Percentiles rank a stretch among this genome's conserved stretches.
Conservation (phyloP, 2,113 vertebrate genomes). For the Struthidea cinerea region DNA sequence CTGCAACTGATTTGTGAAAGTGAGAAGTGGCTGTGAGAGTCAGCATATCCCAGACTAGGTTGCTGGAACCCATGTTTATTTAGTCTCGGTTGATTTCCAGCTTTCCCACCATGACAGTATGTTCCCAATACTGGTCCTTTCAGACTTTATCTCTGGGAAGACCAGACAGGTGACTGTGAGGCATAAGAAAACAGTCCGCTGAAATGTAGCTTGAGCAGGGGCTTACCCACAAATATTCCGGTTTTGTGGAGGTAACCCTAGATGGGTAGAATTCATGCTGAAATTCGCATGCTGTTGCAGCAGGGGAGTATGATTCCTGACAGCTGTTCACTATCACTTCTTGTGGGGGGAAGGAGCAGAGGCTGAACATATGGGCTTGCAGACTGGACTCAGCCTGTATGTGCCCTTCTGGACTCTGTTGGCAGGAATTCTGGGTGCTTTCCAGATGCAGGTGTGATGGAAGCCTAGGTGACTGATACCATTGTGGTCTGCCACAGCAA, state of each 20-base stretch:
- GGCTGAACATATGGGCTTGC: neutral
- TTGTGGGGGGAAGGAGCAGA: neutral
- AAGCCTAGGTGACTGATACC: neutral
- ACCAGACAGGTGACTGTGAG: neutral
- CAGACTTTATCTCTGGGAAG: neutral
- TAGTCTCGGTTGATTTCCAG: neutral
- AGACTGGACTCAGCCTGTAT: accelerated
- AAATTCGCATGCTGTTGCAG: neutral
- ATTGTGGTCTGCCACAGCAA: neutral
- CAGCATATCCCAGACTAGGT: neutral
- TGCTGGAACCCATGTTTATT: neutral
- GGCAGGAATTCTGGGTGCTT: neutral
- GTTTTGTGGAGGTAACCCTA: neutral
- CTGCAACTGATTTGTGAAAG: neutral
- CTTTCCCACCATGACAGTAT: neutral
- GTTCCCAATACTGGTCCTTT: neutral
- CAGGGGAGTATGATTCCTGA: neutral
- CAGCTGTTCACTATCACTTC: neutral
- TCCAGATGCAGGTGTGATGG: neutral
- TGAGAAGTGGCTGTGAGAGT: neutral
- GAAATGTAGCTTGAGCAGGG: neutral
- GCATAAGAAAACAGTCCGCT: neutral
- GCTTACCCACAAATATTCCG: neutral
- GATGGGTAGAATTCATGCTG: neutral
- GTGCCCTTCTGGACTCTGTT: neutral